These are phyloP conservation scores for Ficedula albicollis DNA, from an alignment of 2,797 vertebrate genomes.

Conservation along the genomic window DNA sequence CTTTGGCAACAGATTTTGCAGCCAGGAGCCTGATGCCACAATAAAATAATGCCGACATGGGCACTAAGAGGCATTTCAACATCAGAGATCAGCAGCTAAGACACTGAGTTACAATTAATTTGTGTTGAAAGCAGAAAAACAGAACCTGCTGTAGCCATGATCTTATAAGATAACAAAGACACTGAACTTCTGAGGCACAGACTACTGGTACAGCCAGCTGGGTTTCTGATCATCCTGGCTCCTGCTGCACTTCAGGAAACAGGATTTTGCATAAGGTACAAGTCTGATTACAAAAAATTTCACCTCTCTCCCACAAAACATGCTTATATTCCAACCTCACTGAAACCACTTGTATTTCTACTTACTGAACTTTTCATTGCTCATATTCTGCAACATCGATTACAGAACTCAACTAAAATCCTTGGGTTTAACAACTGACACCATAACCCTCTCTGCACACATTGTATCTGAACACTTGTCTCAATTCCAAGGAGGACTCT, in stretches of 20 bases:
- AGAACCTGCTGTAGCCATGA: background rate
- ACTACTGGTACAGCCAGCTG: background rate
- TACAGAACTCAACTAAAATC: background rate
- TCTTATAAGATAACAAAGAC: background rate
- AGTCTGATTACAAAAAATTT: background rate
- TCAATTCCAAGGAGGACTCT: background rate
- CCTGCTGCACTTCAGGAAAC: background rate
- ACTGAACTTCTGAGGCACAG: background rate
- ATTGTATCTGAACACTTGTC: background rate
- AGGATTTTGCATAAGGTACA: background rate
- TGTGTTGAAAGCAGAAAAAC: background rate
- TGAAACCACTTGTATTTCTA: background rate
- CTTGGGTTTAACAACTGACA: background rate
- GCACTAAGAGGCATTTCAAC: background rate
- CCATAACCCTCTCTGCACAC: background rate
- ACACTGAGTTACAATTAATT: background rate
- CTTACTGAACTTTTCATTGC: background rate
- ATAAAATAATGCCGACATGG: background rate
- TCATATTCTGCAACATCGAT: background rate
- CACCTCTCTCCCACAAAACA: background rate
- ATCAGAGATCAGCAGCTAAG: background rate
- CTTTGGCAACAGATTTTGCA: background rate
- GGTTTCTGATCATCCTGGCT: background rate
- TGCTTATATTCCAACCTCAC: background rate
- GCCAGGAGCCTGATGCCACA: background rate